phyloP scores from a whole-genome alignment of 2,797 vertebrate genomes.

The Helicolenus hilgendorfi region DNA sequence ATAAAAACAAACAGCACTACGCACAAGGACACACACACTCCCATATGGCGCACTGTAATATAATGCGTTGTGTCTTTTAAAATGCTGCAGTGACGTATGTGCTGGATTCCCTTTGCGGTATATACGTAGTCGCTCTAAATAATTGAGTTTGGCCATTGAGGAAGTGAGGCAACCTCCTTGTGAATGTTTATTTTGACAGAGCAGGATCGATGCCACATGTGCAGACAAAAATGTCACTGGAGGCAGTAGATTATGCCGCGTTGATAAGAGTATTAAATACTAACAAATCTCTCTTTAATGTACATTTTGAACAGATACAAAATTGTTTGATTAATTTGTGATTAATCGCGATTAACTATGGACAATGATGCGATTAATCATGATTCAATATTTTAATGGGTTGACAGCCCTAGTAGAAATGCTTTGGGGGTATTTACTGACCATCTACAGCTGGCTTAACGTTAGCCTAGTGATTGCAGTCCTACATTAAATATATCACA shows the following conservation, averaged over 20 bases:
- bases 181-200: slow-evolving; percentile 27
- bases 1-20: background rate
- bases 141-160: slow-evolving; percentile 32
- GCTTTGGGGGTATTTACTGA: background rate
- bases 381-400: background rate
- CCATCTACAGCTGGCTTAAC: background rate
- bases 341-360: background rate
- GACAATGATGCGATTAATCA: background rate
- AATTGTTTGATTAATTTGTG: background rate
- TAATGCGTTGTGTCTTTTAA: background rate
- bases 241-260: background rate
- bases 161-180: slow-evolving; percentile 5
- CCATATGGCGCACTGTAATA: background rate
- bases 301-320: background rate
- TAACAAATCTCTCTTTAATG: background rate
- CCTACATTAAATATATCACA: background rate
- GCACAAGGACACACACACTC: background rate
- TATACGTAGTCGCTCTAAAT: slow-evolving; percentile 35
- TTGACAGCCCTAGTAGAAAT: background rate
- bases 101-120: background rate
- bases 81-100: slow-evolving; percentile 1
- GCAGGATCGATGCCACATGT: background rate
- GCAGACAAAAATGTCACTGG: background rate
- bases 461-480: background rate
- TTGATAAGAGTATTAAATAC: background rate